Percentiles rank a stretch among this genome's conserved stretches.
Evolutionary conservation across 2,113 vertebrate genomes (phyloP).

Genomic region (Gracilinanus agilis): DNA sequence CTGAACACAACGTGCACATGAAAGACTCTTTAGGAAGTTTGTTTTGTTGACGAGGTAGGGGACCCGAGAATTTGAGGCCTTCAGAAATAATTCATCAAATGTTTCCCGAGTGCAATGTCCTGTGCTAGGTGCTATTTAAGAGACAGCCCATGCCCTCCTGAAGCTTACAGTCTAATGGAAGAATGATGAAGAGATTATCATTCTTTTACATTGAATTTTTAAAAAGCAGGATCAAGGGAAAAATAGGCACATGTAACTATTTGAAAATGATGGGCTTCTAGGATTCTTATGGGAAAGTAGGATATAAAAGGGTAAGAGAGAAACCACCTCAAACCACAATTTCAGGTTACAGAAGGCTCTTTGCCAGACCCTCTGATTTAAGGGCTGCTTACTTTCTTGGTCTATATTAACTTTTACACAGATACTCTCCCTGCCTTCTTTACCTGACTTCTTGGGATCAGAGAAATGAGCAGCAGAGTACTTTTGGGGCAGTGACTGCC

Average conservation of each 20-base stretch:
- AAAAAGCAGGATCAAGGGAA: constrained; percentile 24
- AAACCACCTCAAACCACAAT: neutral
- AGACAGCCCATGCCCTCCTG: constrained; percentile 16
- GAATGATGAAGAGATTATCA: neutral
- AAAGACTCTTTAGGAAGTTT: neutral
- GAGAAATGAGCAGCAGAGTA: neutral
- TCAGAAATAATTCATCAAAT: constrained; percentile 1
- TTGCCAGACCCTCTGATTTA: neutral
- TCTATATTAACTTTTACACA: neutral
- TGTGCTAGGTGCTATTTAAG: constrained; percentile 11
- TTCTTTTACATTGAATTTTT: neutral
- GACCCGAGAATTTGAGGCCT: neutral
- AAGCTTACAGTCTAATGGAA: neutral
- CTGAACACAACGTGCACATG: neutral
- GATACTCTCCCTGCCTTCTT: neutral
- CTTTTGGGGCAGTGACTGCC: neutral
- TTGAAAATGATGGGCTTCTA: constrained; percentile 28
- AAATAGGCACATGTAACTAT: constrained; percentile 1
- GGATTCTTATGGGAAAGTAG: neutral
- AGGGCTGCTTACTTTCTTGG: neutral
- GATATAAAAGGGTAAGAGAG: neutral
- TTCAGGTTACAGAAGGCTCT: constrained; percentile 26
- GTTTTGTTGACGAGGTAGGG: neutral
- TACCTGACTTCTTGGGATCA: neutral
- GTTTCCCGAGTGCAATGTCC: neutral